Evolutionary conservation across 2,888 invertebrate species (phyloP).

Genomic region (Hyposoter dolosus): DNA sequence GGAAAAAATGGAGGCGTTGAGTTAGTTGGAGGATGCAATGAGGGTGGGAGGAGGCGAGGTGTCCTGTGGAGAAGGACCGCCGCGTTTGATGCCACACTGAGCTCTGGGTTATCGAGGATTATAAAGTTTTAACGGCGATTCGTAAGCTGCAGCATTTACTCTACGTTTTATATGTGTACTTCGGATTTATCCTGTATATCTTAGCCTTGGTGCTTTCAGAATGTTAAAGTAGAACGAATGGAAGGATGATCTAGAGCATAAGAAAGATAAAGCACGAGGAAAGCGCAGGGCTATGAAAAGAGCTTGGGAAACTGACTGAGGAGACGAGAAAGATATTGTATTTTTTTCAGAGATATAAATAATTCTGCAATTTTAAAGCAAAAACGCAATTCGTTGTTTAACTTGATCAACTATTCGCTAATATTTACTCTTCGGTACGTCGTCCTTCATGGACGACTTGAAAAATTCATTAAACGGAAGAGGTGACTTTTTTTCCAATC

Average conservation of each 20-base stretch:
- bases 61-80: constrained; percentile 36
- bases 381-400: background rate
- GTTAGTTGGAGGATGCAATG: constrained; percentile 2
- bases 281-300: constrained; percentile 39
- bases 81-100: constrained; percentile 55
- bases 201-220: constrained; percentile 10
- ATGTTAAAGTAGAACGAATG: constrained; percentile 1
- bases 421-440: background rate
- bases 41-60: background rate
- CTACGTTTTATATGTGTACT: constrained; percentile 22
- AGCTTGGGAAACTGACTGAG: constrained; percentile 42
- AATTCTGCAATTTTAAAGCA: background rate
- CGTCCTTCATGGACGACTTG: background rate
- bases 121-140: constrained; percentile 73
- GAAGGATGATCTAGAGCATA: constrained; percentile 25
- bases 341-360: background rate
- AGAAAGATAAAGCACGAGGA: constrained; percentile 48
- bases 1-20: background rate
- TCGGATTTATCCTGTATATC: constrained; percentile 38
- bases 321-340: background rate
- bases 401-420: background rate
- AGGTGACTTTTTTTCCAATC: background rate
- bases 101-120: constrained; percentile 73
- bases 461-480: constrained; percentile 7
- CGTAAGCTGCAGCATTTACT: constrained; percentile 70